Conservation (phyloP, 2,888 invertebrate species). For the Monochamus alternatus region DNA sequence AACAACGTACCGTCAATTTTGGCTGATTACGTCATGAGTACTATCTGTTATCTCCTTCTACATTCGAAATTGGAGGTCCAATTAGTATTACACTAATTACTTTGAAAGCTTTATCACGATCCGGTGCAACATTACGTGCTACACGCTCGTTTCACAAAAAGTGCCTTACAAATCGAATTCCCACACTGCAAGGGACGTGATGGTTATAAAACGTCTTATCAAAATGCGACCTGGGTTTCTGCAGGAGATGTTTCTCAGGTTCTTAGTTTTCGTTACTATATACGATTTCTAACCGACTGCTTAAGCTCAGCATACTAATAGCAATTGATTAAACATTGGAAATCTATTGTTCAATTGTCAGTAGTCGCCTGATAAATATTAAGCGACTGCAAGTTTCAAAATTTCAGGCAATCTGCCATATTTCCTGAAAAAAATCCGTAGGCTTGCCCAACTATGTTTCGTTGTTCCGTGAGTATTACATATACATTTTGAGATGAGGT, state of each 20-base stretch:
- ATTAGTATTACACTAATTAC: neutral
- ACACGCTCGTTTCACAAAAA: neutral
- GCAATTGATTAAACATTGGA: too few relatives aligned
- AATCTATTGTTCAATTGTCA: too few relatives aligned
- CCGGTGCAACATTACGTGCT: neutral
- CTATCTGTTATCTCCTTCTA: neutral
- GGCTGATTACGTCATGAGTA: too few relatives aligned
- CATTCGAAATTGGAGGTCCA: neutral
- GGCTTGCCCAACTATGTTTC: too few relatives aligned
- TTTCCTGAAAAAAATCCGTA: too few relatives aligned
- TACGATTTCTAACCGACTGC: neutral
- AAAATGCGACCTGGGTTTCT: neutral
- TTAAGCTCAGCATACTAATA: neutral
- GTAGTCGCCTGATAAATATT: too few relatives aligned
- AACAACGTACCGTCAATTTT: too few relatives aligned
- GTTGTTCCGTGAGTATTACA: too few relatives aligned
- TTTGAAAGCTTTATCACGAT: neutral
- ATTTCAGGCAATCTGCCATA: too few relatives aligned
- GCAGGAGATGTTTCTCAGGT: neutral
- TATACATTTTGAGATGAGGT: too few relatives aligned
- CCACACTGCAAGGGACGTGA: neutral
- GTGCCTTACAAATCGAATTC: neutral
- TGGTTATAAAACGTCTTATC: neutral
- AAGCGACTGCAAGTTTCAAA: too few relatives aligned
- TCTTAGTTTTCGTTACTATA: neutral